These are phyloP conservation scores for Ectemnius cavifrons DNA, from an alignment of 2,888 invertebrate genomes.

Conservation along the genomic window DNA sequence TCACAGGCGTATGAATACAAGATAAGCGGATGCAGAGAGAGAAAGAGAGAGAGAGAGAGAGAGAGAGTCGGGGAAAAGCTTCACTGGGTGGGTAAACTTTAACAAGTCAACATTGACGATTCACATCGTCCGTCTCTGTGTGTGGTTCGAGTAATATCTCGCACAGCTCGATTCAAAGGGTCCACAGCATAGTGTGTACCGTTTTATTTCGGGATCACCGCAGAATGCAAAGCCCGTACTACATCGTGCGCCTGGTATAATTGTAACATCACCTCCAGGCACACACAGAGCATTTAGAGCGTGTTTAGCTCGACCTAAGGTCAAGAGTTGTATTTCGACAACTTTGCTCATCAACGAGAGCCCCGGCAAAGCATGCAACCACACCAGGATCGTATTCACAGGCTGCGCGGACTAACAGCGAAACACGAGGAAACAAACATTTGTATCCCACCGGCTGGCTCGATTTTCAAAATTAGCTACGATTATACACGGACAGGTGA, in stretches of 20 bases:
- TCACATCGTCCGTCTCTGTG: not conserved
- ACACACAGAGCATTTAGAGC: not conserved
- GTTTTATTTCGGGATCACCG: not conserved
- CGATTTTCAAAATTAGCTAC: no score
- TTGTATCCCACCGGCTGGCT: no score
- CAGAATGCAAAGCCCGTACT: not conserved
- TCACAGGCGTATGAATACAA: no score
- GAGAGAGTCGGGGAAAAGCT: no score
- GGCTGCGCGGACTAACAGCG: no score
- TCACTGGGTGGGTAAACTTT: no score
- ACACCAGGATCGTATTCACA: not conserved
- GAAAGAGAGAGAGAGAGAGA: no score
- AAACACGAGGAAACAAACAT: no score
- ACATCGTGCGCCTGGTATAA: not conserved
- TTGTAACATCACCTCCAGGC: not conserved
- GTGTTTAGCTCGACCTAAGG: conserved; percentile 6
- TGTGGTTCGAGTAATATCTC: not conserved
- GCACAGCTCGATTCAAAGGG: not conserved
- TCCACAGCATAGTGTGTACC: not conserved
- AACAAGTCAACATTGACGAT: no score
- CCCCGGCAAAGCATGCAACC: not conserved
- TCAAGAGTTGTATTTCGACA: conserved; percentile 2
- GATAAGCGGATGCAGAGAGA: no score
- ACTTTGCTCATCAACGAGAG: conserved; percentile 1
- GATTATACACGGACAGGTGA: no score